Base-by-base conservation (phyloP, 2,888 invertebrate species). In the Hyposoter didymator region DNA sequence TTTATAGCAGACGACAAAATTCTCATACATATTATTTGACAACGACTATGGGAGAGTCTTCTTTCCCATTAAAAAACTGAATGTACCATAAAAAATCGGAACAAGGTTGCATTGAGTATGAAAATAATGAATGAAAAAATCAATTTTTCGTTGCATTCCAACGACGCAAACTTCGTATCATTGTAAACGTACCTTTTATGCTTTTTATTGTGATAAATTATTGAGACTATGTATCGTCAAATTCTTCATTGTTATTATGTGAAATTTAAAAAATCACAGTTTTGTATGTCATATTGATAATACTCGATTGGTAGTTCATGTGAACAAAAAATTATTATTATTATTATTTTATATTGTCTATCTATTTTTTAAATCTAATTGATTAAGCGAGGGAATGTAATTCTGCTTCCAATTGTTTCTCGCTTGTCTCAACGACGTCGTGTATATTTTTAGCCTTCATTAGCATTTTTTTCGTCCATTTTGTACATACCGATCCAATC, bases 201-300 rank as follows among this genome's bases (percentile, higher is more conserved):
- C 70, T 66, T 76, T 81, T 59, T 84, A 82, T 87, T 86, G 85
- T 87, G 86, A 87, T 87, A 87, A 87, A 81, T 86, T 76, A 74
- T 82, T 84, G 84, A 84, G 81, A 81, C 74, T 83, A 83, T 82
- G 12, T 59, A 55, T 59, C 49, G 78, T 62, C 76, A 47, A 84
- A 86, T 78, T 81, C 73, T 62, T 79, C 39, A 84, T 82, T 73
- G 66, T 52, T 74, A 59, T 59, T 28, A 73, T 69, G 67, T 67
- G 59, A 19, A 69, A 55, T 80, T 22, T 64, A 49, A 82, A 76
- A 69, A 81, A 78, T 87, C 86, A 87, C 86, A 87, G 64, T 86
- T 87, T 84, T 66, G 86, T 87, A 86, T 87, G 86, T 87, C 87
- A 87, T 87, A 86, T 87, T 87, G 87, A 87, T 84, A 85, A 88